Percentiles rank a stretch among this genome's conserved stretches.
These are phyloP conservation scores for Drosophila nikananu DNA, from an alignment of 1,140 invertebrate species.

Conservation along the genomic window DNA sequence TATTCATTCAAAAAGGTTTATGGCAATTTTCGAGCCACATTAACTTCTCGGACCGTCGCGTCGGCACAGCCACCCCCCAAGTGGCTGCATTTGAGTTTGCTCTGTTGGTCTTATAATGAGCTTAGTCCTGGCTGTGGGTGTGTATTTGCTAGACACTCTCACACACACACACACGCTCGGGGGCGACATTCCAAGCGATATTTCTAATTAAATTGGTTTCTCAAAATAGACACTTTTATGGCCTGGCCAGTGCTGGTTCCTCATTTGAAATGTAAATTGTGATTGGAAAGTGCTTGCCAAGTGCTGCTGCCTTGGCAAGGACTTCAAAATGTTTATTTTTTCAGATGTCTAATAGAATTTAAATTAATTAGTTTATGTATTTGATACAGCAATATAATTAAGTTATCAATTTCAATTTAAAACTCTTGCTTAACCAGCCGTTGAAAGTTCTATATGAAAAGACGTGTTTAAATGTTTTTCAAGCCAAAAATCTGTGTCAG, in stretches of 20 bases:
- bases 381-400: neutral
- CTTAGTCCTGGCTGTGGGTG: constrained; percentile 20
- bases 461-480: neutral
- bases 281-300: neutral
- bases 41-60: constrained; percentile 55
- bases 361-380: neutral
- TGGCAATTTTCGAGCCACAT: constrained; percentile 79
- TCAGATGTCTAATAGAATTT: neutral
- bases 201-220: constrained; percentile 64
- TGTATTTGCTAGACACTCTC: constrained; percentile 6
- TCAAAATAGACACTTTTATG: constrained; percentile 48
- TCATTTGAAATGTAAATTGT: constrained; percentile 38
- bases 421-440: neutral
- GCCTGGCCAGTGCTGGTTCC: neutral
- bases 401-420: neutral
- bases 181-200: neutral
- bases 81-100: constrained; percentile 43
- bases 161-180: neutral
- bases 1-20: constrained; percentile 83
- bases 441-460: neutral
- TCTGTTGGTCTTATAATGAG: constrained; percentile 43
- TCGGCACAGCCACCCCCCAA: constrained; percentile 6
- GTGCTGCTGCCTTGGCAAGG: neutral
- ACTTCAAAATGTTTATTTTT: constrained; percentile 1
- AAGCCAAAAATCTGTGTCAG: neutral